Conservation (phyloP, 1,140 invertebrate species). For the Heliothis virescens region DNA sequence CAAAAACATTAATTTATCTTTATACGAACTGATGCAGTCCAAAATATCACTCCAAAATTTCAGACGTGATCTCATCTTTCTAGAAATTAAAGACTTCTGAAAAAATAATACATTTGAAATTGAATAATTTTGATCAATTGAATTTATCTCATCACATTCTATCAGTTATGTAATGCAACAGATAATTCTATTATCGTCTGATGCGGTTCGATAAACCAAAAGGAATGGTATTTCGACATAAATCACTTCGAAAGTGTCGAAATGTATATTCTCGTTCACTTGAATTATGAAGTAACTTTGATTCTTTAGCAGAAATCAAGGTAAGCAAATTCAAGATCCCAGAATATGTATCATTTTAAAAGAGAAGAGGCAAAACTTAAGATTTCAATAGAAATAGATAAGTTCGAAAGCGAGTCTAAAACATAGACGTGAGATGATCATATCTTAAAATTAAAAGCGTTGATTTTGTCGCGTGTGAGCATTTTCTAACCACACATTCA, state of each 20-base stretch:
- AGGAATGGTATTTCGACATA: slow-evolving; percentile 28
- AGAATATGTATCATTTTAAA: no score
- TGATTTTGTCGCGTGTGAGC: slow-evolving; percentile 6
- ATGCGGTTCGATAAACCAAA: slow-evolving; percentile 25
- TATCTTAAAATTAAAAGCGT: not conserved
- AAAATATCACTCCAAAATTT: not conserved
- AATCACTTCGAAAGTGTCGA: slow-evolving; percentile 36
- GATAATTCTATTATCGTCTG: slow-evolving; percentile 18
- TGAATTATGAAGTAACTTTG: not conserved
- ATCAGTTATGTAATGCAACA: slow-evolving; percentile 13
- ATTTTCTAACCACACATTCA: not conserved
- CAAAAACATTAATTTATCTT: slow-evolving; percentile 19
- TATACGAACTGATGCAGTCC: not conserved
- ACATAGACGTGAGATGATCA: not conserved
- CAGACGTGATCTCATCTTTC: not conserved
- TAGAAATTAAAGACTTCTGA: not conserved
- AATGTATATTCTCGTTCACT: slow-evolving; percentile 26
- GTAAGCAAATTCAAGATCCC: not conserved
- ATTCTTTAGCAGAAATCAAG: not conserved
- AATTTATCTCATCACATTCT: not conserved
- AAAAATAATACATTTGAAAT: slow-evolving; percentile 7
- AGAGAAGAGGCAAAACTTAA: no score
- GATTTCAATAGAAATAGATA: no score
- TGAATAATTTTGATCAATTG: slow-evolving; percentile 25
- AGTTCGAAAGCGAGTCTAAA: no score